Conservation (phyloP, 2,888 invertebrate species). For the Athripsodes cinereus region DNA sequence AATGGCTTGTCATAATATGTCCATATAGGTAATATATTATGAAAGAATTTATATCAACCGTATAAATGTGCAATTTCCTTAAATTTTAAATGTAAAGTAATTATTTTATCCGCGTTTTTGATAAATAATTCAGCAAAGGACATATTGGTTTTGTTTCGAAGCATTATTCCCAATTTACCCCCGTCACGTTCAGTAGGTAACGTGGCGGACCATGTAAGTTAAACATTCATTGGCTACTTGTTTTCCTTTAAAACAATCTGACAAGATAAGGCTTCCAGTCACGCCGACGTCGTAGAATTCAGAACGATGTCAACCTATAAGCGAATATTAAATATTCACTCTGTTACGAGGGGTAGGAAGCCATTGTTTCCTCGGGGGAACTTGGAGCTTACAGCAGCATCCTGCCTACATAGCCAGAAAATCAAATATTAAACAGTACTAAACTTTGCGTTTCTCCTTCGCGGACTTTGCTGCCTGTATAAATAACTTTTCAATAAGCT, state of each 20-base stretch:
- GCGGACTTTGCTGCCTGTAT: slow-evolving; percentile 17
- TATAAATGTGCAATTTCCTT: neutral
- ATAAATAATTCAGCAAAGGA: neutral
- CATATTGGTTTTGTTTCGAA: neutral
- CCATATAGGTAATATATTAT: too few relatives aligned
- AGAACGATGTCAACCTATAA: slow-evolving; percentile 27
- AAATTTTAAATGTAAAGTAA: neutral
- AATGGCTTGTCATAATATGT: too few relatives aligned
- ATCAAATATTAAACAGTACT: slow-evolving; percentile 25
- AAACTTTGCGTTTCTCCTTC: slow-evolving; percentile 22
- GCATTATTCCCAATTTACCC: neutral
- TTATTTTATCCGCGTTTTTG: neutral
- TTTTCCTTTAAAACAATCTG: slow-evolving; percentile 24
- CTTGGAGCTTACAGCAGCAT: slow-evolving; percentile 16
- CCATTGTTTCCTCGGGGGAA: slow-evolving; percentile 20
- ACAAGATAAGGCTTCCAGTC: slow-evolving; percentile 24
- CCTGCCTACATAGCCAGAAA: slow-evolving; percentile 17
- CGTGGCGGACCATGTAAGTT: slow-evolving; percentile 4
- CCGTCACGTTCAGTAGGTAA: neutral
- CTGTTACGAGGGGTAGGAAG: slow-evolving; percentile 6
- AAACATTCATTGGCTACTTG: slow-evolving; percentile 18
- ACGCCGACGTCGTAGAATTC: slow-evolving; percentile 26
- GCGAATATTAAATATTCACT: slow-evolving; percentile 27
- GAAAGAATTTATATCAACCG: neutral
- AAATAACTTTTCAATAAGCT: slow-evolving; percentile 28